These are phyloP conservation scores for Lycodopsis pacificus DNA, from an alignment of 2,797 vertebrate genomes.

Conservation along the genomic window DNA sequence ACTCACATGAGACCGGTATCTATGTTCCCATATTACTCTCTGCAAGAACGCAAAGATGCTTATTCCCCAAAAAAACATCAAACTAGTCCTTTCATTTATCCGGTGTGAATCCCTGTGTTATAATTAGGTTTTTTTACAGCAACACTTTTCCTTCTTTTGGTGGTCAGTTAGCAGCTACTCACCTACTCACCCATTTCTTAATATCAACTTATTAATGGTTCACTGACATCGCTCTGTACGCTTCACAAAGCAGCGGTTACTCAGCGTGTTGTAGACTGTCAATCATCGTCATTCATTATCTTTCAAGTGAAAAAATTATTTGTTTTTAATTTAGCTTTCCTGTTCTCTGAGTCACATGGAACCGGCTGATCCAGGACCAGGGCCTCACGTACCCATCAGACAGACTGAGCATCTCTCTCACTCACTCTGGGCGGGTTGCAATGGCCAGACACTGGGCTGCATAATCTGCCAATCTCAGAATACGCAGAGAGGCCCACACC, in stretches of 20 bases:
- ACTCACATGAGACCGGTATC: background rate
- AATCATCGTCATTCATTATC: constrained; percentile 1
- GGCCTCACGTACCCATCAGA: background rate
- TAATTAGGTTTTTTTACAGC: background rate
- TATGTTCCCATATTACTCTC: background rate
- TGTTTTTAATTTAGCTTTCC: background rate
- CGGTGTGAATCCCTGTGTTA: background rate
- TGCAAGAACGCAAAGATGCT: background rate
- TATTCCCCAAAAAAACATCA: background rate
- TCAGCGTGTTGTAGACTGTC: constrained; percentile 5
- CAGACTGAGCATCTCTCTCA: background rate
- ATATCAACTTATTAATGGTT: constrained; percentile 27
- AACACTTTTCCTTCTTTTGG: background rate
- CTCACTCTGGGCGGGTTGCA: background rate
- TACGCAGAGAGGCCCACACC: background rate
- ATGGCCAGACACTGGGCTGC: background rate
- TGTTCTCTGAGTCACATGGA: background rate
- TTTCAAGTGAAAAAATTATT: background rate
- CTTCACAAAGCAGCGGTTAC: background rate
- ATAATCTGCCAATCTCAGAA: background rate
- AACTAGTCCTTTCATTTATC: background rate
- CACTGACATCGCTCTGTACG: background rate
- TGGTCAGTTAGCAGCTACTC: background rate
- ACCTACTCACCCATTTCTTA: constrained; percentile 2
- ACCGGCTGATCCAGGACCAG: background rate